A percentile compares a stretch with the other conserved stretches of the same genome.
These are phyloP conservation scores for Takifugu rubripes DNA, from an alignment of 2,797 vertebrate species.

Conservation along the genomic window DNA sequence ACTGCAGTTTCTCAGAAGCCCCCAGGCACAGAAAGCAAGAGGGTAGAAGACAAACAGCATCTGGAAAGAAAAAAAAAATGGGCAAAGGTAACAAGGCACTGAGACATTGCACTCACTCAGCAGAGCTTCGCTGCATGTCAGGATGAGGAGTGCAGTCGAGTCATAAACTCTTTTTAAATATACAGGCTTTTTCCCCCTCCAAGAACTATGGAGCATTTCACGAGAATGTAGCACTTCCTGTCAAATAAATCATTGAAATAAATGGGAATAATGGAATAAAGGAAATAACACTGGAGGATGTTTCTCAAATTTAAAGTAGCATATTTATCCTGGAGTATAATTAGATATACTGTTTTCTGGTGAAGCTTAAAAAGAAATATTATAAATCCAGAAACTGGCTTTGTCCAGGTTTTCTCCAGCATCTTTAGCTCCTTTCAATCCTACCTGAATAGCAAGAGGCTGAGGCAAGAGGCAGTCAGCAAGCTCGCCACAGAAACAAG, in stretches of 20 bases:
- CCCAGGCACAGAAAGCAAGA: constrained; percentile 33
- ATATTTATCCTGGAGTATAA: constrained; percentile 51
- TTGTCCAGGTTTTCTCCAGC: constrained; percentile 34
- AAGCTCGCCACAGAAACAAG: too few species aligned
- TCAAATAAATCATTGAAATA: too few species aligned
- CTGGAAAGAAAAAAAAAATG: constrained; percentile 45
- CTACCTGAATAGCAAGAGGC: not conserved
- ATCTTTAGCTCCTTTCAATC: constrained; percentile 47
- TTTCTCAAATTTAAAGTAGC: not conserved
- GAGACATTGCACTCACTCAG: constrained; percentile 67
- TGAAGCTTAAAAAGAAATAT: too few species aligned
- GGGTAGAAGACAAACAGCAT: constrained; percentile 63
- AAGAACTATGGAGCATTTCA: too few species aligned
- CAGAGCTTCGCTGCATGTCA: constrained; percentile 47
- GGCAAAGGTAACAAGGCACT: constrained; percentile 66
- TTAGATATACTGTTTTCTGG: too few species aligned
- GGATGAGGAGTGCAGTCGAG: constrained; percentile 38
- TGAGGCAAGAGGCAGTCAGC: too few species aligned
- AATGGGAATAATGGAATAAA: too few species aligned
- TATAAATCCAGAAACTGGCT: too few species aligned
- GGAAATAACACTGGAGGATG: too few species aligned
- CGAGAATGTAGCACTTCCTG: too few species aligned
- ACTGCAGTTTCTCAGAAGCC: constrained; percentile 49
- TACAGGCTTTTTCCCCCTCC: constrained; percentile 33
- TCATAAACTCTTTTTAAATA: constrained; percentile 62